Conservation (phyloP, 2,113 vertebrate species). For the Hystrix brachyura region DNA sequence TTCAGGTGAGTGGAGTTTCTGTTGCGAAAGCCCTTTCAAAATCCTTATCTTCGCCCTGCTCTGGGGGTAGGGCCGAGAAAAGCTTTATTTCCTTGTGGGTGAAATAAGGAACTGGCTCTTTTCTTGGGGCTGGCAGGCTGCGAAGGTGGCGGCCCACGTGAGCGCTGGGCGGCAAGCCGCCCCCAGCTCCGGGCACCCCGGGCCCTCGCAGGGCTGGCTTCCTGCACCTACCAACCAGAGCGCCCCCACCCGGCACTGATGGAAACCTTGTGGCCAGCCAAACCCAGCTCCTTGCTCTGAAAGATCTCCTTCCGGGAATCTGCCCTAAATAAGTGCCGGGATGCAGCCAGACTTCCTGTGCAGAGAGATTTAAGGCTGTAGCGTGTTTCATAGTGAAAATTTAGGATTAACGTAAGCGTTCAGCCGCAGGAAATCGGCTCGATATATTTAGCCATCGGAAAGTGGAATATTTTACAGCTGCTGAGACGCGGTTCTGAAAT, state of each 20-base stretch:
- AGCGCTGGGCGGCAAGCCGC: not conserved
- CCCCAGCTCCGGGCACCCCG: not conserved
- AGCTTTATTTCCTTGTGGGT: constrained; percentile 45
- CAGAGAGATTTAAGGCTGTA: not conserved
- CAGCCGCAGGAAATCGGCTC: not conserved
- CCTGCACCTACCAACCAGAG: not conserved
- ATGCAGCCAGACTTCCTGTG: not conserved
- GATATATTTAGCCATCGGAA: not conserved
- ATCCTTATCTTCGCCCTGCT: constrained; percentile 36
- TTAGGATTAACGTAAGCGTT: not conserved
- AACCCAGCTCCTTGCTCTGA: not conserved
- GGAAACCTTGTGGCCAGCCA: not conserved
- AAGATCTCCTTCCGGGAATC: not conserved
- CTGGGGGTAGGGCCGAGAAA: not conserved
- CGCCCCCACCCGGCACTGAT: rapidly evolving
- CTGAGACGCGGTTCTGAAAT: not conserved
- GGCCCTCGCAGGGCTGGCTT: not conserved
- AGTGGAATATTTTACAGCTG: not conserved
- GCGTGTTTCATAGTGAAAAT: not conserved
- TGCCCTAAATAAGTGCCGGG: not conserved
- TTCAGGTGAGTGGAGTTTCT: not conserved
- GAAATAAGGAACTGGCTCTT: constrained; percentile 44
- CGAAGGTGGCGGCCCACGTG: not conserved
- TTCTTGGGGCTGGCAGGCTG: rapidly evolving
- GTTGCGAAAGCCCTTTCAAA: not conserved